Base-by-base conservation (phyloP, 2,113 vertebrate genomes). In the Coptodon bakossiorum region DNA sequence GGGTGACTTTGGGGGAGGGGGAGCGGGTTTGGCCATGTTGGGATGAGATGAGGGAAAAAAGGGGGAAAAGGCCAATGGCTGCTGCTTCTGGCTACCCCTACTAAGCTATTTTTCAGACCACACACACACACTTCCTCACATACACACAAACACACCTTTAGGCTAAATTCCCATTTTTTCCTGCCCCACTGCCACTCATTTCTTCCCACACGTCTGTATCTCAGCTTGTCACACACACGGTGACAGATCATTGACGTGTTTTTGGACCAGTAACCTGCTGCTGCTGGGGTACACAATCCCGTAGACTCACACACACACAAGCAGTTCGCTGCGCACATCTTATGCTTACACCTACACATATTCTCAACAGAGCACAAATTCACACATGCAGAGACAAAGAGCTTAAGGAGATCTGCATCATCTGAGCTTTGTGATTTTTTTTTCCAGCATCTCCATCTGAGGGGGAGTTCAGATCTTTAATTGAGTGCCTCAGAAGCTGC, bases 381-480 rank as follows among this genome's bases (percentile, higher is more conserved):
- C 9, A 16, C 63, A 66, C 45, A 80, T 61, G 34, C n/a, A 71
- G 48, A 83, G 59, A 22, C 71, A 84, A 81, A 83, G 12, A 68
- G 71, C 81, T 27, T 48, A 73, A 76, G 61, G 36, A 66, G 82
- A 89, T 73, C 19, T 12, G 68, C 83, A 81, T 84, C 84, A 93
- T 84, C 88, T 57, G 82, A 86, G 85, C 82, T 83, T 45, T 90
- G 66, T 59, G 50, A 12, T 90, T 91, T 94, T 92, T 94, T 83
- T 29, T 40, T 0, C 34, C 86, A 19, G 88, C 89, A 91, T 84
- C 81, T 89, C 59, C 76, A 90, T 81, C 86, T 90, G 86, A 94
- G 34, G 68, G 52, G 71, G 48, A 85, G 80, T 86, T 92, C 82
- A 89, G 88, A 93, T 91, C 90, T 94, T 91, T 94, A 92, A 94